A percentile compares a stretch with the other conserved stretches of the same genome.
Evolutionary conservation across 2,797 vertebrate genomes (phyloP).

Genomic region (Crocodylus rhombifer): DNA sequence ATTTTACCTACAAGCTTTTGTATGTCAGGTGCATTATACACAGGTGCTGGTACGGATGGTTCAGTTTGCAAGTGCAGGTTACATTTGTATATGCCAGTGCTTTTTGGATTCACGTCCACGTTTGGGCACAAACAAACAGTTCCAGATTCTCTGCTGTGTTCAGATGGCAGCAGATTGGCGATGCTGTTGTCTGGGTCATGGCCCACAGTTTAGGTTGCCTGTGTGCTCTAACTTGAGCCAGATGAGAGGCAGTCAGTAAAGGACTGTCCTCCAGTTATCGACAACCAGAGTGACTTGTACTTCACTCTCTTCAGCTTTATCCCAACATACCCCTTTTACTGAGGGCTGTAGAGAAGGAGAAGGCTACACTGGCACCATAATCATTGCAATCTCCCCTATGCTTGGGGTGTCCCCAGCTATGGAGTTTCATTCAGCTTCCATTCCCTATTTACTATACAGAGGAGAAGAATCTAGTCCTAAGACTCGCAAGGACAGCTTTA

Average conservation of each 20-base stretch:
- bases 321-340: fast-evolving
- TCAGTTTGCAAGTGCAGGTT: slow-evolving; percentile 50
- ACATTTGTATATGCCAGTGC: slow-evolving; percentile 1
- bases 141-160: slow-evolving; percentile 1
- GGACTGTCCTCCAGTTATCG: background rate
- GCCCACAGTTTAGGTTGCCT: background rate
- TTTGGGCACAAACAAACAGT: slow-evolving; percentile 16
- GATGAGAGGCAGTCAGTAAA: slow-evolving; percentile 5
- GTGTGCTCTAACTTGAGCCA: slow-evolving; percentile 37
- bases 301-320: background rate
- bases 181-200: background rate
- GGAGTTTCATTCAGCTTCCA: fast-evolving
- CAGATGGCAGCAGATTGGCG: slow-evolving; percentile 13
- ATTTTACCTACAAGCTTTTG: slow-evolving; percentile 47
- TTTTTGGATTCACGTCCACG: background rate
- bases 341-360: background rate
- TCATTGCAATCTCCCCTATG: background rate
- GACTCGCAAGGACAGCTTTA: fast-evolving
- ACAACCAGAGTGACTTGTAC: background rate
- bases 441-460: background rate
- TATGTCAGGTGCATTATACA: background rate
- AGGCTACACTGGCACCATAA: fast-evolving
- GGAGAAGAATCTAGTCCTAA: background rate
- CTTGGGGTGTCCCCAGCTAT: background rate
- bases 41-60: background rate